Conservation (phyloP, 2,797 vertebrate genomes). For the Sebastes glaucus region DNA sequence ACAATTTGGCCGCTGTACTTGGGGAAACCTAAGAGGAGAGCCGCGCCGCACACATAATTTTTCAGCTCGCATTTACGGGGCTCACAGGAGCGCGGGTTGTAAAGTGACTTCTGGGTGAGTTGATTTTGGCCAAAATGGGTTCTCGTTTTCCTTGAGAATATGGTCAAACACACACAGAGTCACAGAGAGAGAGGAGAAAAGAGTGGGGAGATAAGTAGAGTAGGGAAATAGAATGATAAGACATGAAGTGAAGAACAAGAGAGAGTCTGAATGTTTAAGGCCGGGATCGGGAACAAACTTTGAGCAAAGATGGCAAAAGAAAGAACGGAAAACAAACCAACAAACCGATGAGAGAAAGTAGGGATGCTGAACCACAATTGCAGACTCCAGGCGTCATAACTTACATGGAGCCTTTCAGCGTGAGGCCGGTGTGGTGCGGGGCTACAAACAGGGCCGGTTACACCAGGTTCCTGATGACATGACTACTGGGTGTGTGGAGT, state of each 20-base stretch:
- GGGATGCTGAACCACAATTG: constrained; percentile 74
- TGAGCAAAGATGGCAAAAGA: constrained; percentile 1
- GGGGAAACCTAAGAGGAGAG: constrained; percentile 66
- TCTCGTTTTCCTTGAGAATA: constrained; percentile 36
- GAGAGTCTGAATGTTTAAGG: neutral
- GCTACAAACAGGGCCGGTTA: constrained; percentile 47
- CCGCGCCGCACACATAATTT: constrained; percentile 66
- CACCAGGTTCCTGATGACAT: constrained; percentile 68
- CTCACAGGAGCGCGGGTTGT: constrained; percentile 59
- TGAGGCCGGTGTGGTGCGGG: constrained; percentile 72
- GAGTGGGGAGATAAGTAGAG: neutral
- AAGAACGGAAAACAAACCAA: constrained; percentile 33
- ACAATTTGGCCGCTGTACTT: constrained; percentile 74
- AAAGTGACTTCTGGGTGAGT: constrained; percentile 72
- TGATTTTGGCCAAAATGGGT: constrained; percentile 70
- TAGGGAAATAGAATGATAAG: constrained; percentile 22
- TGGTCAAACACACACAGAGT: constrained; percentile 21
- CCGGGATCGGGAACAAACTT: neutral
- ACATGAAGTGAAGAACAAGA: constrained; percentile 19
- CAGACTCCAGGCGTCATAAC: constrained; percentile 64
- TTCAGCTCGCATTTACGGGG: constrained; percentile 58
- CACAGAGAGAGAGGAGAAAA: neutral
- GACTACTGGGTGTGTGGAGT: constrained; percentile 63
- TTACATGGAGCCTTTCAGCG: constrained; percentile 76
- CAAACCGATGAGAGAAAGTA: constrained; percentile 48